Conservation (phyloP, 2,113 vertebrate species). For the Coracopsis vasa region DNA sequence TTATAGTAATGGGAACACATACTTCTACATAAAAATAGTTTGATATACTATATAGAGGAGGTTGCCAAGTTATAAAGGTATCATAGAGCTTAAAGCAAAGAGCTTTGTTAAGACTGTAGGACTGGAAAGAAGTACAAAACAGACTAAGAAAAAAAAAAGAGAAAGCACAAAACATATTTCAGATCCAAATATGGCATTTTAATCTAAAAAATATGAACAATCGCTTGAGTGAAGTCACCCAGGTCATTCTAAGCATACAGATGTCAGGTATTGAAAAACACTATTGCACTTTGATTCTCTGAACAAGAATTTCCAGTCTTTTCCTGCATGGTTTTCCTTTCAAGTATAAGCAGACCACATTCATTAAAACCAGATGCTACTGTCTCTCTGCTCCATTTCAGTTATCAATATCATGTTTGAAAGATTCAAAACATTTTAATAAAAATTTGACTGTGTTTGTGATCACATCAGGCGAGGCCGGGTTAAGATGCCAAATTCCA, state of each 20-base stretch:
- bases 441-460: slow-evolving; percentile 55
- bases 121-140: slow-evolving; percentile 13
- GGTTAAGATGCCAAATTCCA: slow-evolving; percentile 54
- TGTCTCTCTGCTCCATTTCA: slow-evolving; percentile 66
- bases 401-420: slow-evolving; percentile 75
- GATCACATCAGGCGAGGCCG: slow-evolving; percentile 40
- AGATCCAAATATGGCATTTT: slow-evolving; percentile 54
- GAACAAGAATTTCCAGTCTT: slow-evolving; percentile 71
- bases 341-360: slow-evolving; percentile 68
- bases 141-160: neutral
- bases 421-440: slow-evolving; percentile 71
- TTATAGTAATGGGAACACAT: neutral
- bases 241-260: slow-evolving; percentile 66
- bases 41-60: neutral
- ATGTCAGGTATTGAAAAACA: slow-evolving; percentile 72
- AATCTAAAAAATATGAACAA: slow-evolving; percentile 74
- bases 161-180: slow-evolving; percentile 5
- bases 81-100: neutral
- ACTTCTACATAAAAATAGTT: neutral
- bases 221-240: slow-evolving; percentile 56
- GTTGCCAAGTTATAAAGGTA: neutral
- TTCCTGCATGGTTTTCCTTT: slow-evolving; percentile 70
- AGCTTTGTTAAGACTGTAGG: neutral
- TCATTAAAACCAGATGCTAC: slow-evolving; percentile 79
- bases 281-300: slow-evolving; percentile 68